Percentiles rank a stretch among this genome's conserved stretches.
Conservation (phyloP, 30 jellyfish, hydroid and myxozoan species). For the Chrysaora quinquecirrha region DNA sequence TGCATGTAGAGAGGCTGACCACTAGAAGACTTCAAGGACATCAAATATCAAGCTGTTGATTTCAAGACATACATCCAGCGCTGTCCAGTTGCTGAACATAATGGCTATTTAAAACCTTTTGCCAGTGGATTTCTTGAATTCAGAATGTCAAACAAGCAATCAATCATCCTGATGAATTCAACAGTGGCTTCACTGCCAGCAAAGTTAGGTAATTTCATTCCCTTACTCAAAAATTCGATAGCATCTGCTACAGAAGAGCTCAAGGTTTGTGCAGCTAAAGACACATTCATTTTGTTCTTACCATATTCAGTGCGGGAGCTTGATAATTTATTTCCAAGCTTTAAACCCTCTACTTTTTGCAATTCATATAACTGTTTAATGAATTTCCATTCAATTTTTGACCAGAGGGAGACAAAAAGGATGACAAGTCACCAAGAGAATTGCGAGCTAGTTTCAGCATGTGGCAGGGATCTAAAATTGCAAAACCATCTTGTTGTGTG, state of each 20-base stretch:
- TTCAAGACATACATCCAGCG: not conserved
- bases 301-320: not conserved
- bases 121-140: constrained; percentile 18
- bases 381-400: constrained; percentile 11
- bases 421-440: constrained; percentile 2
- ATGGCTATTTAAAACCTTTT: constrained; percentile 5
- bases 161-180: not conserved
- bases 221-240: not conserved
- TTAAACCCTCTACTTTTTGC: not conserved
- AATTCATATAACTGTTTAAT: not conserved
- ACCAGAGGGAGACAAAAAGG: not conserved
- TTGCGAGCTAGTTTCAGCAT: constrained; percentile 21
- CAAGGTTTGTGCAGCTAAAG: no score
- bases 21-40: not conserved
- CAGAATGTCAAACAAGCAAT: constrained; percentile 2
- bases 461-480: constrained; percentile 17
- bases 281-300: constrained; percentile 22
- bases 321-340: not conserved
- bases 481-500: not conserved
- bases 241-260: no score
- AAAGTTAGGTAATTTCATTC: constrained; percentile 4
- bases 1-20: not conserved
- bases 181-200: constrained; percentile 1
- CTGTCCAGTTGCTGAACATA: not conserved
- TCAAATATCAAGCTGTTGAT: not conserved